These are phyloP conservation scores for Epinotia nisella DNA, from an alignment of 2,888 invertebrate genomes.

Conservation along the genomic window DNA sequence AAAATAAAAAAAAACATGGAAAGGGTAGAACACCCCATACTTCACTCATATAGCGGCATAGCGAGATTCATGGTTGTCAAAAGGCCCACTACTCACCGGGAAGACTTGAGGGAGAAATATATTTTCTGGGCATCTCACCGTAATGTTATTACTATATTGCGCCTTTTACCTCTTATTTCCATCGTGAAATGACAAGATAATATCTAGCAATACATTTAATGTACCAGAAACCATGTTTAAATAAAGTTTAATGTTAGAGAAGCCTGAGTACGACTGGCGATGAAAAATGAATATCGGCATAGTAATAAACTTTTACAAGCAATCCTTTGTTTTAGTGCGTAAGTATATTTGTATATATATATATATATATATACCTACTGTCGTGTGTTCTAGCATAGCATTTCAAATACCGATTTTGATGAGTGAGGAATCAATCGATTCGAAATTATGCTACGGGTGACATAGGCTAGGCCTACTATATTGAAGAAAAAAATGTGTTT, in stretches of 20 bases:
- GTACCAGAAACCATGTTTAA: background rate
- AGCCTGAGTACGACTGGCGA: too few relatives aligned
- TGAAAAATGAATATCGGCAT: too few relatives aligned
- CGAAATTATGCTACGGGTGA: too few relatives aligned
- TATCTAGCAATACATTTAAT: background rate
- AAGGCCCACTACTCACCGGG: conserved; percentile 42
- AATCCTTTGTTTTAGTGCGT: too few relatives aligned
- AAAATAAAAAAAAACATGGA: conserved; percentile 34
- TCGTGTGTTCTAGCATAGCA: too few relatives aligned
- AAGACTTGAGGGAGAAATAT: conserved; percentile 22
- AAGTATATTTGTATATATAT: too few relatives aligned
- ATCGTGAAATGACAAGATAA: background rate
- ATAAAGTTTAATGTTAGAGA: background rate
- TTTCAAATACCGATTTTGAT: too few relatives aligned
- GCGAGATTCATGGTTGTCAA: conserved; percentile 38
- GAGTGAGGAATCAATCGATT: too few relatives aligned
- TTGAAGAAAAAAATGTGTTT: too few relatives aligned
- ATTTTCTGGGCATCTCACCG: conserved; percentile 15
- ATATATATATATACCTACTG: too few relatives aligned
- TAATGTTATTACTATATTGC: conserved; percentile 3
- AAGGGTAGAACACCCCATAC: conserved; percentile 14
- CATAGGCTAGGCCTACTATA: too few relatives aligned
- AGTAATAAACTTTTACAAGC: too few relatives aligned
- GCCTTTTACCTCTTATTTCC: background rate
- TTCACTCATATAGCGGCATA: conserved; percentile 28